Conservation (phyloP, 1,140 invertebrate species). For the Trinorchestia longiramus region DNA sequence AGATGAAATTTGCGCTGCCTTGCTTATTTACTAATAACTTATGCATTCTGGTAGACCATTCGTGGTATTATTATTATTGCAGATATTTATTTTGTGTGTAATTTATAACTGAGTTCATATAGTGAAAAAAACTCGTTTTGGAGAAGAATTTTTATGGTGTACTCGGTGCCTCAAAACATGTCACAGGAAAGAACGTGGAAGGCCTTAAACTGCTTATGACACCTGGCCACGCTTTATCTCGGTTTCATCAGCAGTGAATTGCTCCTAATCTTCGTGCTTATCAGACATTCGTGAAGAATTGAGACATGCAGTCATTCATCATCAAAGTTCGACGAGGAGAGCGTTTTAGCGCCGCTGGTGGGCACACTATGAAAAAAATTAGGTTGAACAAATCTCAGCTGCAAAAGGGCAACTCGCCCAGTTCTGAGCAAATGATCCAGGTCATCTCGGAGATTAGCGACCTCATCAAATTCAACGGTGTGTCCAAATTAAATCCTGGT, state of each 20-base stretch:
- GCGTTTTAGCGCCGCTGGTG: not conserved
- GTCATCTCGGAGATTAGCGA: slow-evolving; percentile 39
- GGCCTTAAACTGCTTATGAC: not conserved
- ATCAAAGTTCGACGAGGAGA: slow-evolving; percentile 41
- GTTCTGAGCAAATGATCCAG: slow-evolving; percentile 28
- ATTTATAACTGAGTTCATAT: not conserved
- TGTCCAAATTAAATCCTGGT: slow-evolving; percentile 31
- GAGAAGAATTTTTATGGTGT: not conserved
- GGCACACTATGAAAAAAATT: slow-evolving; percentile 12
- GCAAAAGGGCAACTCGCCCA: slow-evolving; percentile 20
- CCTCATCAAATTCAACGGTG: slow-evolving; percentile 43
- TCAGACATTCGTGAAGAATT: not conserved
- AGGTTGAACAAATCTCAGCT: slow-evolving; percentile 32
- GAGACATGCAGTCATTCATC: slow-evolving; percentile 27
- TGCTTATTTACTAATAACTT: not conserved
- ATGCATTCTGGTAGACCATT: not conserved
- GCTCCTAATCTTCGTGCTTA: not conserved
- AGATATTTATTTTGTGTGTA: not conserved
- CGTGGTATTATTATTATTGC: not conserved
- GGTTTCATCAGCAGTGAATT: not conserved
- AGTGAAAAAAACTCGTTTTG: not conserved
- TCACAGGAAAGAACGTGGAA: not conserved
- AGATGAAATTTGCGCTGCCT: not conserved
- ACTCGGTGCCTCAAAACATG: not conserved
- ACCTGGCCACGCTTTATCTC: not conserved